phyloP scores from a whole-genome alignment of 1,140 invertebrate genomes.

The Lasaia peninsularis region DNA sequence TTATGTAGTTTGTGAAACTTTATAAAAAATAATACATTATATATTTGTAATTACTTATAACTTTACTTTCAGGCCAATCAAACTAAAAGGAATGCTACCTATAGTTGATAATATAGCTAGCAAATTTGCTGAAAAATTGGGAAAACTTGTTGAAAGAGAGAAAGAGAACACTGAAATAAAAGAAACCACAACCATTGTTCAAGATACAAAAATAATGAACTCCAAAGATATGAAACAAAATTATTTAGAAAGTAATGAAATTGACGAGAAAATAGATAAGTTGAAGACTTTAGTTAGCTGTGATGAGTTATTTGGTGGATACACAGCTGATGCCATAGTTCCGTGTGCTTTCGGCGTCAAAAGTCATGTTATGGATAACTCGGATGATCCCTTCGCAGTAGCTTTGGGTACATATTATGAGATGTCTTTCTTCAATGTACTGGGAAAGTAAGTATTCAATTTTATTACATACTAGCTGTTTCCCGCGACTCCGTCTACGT shows the following conservation, averaged over 20 bases:
- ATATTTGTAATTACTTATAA: not conserved
- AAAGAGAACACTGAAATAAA: conserved; percentile 8
- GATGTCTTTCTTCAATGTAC: conserved; percentile 55
- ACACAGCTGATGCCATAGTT: conserved; percentile 65
- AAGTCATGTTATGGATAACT: conserved; percentile 60
- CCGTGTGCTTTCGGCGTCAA: conserved; percentile 66
- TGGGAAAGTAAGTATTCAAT: conserved; percentile 58
- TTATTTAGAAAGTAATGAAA: not conserved
- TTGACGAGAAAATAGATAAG: conserved; percentile 10
- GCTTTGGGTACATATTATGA: conserved; percentile 63
- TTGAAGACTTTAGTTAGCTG: conserved; percentile 35
- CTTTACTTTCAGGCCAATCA: conserved; percentile 55
- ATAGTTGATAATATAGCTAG: conserved; percentile 58
- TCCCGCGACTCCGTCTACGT: too few relatives aligned
- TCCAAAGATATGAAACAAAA: not conserved
- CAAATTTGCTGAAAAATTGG: conserved; percentile 42
- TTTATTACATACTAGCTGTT: too few relatives aligned
- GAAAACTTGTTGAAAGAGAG: conserved; percentile 26
- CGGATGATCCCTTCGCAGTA: conserved; percentile 58
- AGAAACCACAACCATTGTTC: not conserved
- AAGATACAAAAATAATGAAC: not conserved
- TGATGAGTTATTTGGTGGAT: conserved; percentile 54
- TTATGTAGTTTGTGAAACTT: too few relatives aligned
- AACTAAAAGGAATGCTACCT: conserved; percentile 61
- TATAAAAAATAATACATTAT: not conserved